phyloP scores from a whole-genome alignment of 2,113 vertebrate genomes.

The Erinaceus europaeus region DNA sequence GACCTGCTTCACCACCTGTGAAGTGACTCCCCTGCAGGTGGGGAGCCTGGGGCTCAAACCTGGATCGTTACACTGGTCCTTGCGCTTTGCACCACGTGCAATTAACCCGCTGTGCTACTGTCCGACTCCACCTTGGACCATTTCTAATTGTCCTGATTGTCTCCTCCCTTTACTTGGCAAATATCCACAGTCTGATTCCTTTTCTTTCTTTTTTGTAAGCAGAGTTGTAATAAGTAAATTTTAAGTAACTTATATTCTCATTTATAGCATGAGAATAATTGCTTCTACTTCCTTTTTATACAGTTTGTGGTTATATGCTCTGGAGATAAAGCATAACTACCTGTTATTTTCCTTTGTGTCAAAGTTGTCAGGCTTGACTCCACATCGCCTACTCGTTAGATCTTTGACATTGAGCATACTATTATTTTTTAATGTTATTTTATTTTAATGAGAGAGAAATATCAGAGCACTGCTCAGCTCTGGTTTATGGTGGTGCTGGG shows the following conservation, averaged over 20 bases:
- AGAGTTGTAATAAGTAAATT: not conserved
- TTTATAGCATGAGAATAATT: not conserved
- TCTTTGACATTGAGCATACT: not conserved
- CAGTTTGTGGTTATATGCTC: not conserved
- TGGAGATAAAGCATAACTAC: not conserved
- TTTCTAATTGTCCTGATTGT: not conserved
- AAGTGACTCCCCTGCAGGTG: too few relatives aligned
- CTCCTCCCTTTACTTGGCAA: not conserved
- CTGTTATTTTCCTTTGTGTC: not conserved
- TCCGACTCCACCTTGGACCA: not conserved
- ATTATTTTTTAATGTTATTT: too few relatives aligned
- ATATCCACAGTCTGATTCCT: not conserved
- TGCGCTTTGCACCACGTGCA: too few relatives aligned
- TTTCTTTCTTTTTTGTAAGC: not conserved
- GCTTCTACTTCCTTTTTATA: not conserved
- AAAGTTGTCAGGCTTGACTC: not conserved
- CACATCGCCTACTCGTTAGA: not conserved
- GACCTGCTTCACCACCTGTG: too few relatives aligned
- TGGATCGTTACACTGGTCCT: too few relatives aligned
- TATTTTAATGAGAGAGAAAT: too few relatives aligned
- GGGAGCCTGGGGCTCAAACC: too few relatives aligned
- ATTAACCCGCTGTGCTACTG: too few relatives aligned
- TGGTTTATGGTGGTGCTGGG: too few relatives aligned
- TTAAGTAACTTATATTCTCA: not conserved
- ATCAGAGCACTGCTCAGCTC: too few relatives aligned